Evolutionary conservation across 35 echinoderm and acorn worm genomes (phyloP).

Genomic region (Nesometra sesokonis): DNA sequence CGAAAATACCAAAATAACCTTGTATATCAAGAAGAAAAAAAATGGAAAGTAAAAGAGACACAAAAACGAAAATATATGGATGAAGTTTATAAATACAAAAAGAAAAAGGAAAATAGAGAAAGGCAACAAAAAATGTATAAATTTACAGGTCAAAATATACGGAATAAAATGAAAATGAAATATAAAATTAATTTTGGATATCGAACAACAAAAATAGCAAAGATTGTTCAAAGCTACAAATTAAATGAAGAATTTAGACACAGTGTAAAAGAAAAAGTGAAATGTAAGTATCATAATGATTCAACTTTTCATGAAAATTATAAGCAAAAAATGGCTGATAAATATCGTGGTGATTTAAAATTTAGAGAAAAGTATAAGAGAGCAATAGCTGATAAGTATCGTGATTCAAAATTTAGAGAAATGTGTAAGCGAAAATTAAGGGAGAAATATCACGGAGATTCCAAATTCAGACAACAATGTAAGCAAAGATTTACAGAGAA

Average conservation of each 20-base stretch:
- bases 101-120: neutral
- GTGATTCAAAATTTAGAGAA: neutral
- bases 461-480: neutral
- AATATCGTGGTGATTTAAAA: neutral
- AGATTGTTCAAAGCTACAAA: neutral
- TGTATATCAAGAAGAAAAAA: neutral
- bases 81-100: neutral
- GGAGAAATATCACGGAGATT: too few species aligned
- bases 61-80: neutral
- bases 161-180: neutral
- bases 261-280: neutral
- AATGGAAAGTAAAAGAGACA: neutral
- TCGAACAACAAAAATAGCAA: neutral
- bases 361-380: neutral
- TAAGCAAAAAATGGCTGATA: neutral
- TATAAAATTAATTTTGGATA: neutral
- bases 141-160: neutral
- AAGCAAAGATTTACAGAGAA: slow-evolving; percentile 3
- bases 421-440: too few species aligned
- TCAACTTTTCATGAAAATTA: neutral
- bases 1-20: neutral
- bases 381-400: neutral
- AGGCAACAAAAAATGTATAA: neutral
- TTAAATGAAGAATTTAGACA: neutral
- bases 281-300: neutral